Evolutionary conservation across 1,140 invertebrate species (phyloP), one percentile per base, ranked within the genome.

Genomic region (Apis dorsata): DNA sequence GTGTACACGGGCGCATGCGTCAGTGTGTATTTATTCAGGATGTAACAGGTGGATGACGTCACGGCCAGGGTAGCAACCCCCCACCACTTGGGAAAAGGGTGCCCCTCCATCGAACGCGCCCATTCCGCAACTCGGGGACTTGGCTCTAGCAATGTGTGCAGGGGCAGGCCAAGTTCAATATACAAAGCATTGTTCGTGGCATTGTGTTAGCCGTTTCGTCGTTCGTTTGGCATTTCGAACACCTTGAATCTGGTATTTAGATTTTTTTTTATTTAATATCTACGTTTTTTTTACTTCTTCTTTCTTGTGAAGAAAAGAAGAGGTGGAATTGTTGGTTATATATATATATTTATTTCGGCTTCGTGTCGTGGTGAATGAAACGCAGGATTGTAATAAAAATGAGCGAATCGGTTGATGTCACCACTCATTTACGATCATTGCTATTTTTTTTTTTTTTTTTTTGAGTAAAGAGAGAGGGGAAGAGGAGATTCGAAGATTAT

Each of bases 31-130:
- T 79, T 60, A 83, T 69, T 84, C 68, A 74, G 85, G 86, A 90
- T 90, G 92, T 94, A 93, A 94, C 92, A 94, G 92, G 92, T 93
- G 92, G 91, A 90, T 93, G 91, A 93, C 92, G 92, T 93, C 92
- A 93, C 63, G 72, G 57, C 85, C 86, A 89, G 89, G 88, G 88
- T 90, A 87, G 87, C 82, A 81, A 74, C 71, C 55, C 68, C 60
- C 60, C 74, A 72, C 17, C 70, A 65, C 8, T n/a, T n/a, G 21
- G 60, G 34, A 49, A 59, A 74, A 75, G 63, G 72, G 51, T 60
- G 34, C 51, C 69, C 53, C 76, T 69, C 76, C 12, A 21, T 28
- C 76, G 28, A 57, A 7, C 51, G 11, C 19, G 11, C 19, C 60
- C 19, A 21, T 62, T 49, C 70, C 21, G 24, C 49, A 10, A 55